Percentiles rank a stretch among this genome's conserved stretches.
These are phyloP conservation scores for Lytechinus variegatus DNA, from an alignment of 35 echinoderm and acorn worm species.

Conservation along the genomic window DNA sequence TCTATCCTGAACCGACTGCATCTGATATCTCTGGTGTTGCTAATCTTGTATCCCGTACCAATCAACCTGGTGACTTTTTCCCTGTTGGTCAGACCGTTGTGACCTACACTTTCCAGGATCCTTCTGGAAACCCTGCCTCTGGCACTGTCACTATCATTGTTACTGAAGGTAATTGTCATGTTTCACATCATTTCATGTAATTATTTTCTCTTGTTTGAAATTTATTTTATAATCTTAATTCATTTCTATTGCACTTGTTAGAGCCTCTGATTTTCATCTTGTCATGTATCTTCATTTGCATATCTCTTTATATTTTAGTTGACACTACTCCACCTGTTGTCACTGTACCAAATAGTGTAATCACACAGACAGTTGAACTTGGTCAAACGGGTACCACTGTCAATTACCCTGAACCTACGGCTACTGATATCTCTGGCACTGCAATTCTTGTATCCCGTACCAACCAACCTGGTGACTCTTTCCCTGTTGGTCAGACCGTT, in stretches of 20 bases:
- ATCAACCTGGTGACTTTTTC: neutral
- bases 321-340: slow-evolving; percentile 53
- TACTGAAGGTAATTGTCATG: no score
- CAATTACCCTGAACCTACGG: slow-evolving; percentile 41
- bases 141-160: neutral
- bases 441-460: neutral
- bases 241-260: no score
- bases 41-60: no score
- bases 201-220: no score
- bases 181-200: no score
- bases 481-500: no score
- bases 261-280: no score
- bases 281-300: no score
- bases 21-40: no score
- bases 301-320: neutral
- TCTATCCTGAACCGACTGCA: no score
- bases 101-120: slow-evolving; percentile 46
- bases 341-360: neutral
- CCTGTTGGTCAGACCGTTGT: slow-evolving; percentile 33
- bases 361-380: neutral
- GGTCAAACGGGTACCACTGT: neutral
- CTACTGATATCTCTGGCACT: slow-evolving; percentile 47
- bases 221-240: no score
- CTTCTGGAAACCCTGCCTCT: slow-evolving; percentile 43
- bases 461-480: neutral